Base-by-base conservation (phyloP, 2,888 invertebrate genomes). In the Lochmaea capreae region DNA sequence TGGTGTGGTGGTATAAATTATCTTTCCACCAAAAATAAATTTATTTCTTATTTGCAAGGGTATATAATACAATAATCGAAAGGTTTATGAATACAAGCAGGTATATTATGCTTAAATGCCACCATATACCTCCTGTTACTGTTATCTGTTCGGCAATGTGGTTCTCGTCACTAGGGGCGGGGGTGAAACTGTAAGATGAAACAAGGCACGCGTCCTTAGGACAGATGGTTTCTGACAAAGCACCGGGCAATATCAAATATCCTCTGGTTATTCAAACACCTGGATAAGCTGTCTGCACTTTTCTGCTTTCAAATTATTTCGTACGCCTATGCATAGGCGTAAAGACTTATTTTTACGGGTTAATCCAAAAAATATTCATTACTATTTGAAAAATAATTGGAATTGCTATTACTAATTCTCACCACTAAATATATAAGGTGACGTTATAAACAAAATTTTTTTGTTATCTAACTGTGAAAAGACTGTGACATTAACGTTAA, bases 201-300 rank as follows among this genome's bases (percentile, higher is more conserved):
- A 73, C 72, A 72, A 76, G 73, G 76, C 78, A 78, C 78, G 78
- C 77, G 77, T 72, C 74, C 71, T 57, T 54, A 46, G 11, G 52
- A 75, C 78, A 78, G 78, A 78, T 78, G 78, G 78, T 58, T 69
- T 71, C 75, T 76, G 67, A 75, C 75, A 71, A 59, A 71, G 72
- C 77, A 77, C 72, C 77, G 77, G 78, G 78, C 74, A 75, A 75
- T 77, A 78, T 78, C 78, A 73, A 76, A 70, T 78, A 76, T 74
- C 78, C 73, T 77, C 74, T 78, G 79, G 76, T 78, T 76, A 59
- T 72, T 76, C 74, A 79, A 78, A 77, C 80, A 80, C 79, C 80
- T 80, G 80, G 79, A 74, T 71, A 77, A 71, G 69, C 65, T 61
- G 69, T 77, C 74, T 79, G 71, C 77, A 73, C 57, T 67, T 66